Conservation (phyloP, 2,797 vertebrate species). For the Gymnodraco acuticeps region DNA sequence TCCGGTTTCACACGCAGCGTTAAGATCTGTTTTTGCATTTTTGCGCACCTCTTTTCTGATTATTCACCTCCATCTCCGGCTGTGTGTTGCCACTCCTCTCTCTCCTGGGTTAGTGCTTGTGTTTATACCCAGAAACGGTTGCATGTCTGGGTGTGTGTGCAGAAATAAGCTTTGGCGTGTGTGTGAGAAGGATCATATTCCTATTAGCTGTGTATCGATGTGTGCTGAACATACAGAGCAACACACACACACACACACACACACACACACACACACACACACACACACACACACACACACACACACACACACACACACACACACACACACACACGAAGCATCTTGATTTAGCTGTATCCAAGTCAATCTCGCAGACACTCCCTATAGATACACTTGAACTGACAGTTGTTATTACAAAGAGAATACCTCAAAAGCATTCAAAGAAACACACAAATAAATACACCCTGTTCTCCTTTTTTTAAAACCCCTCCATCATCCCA, state of each 20-base stretch:
- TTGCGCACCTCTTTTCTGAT: conserved; percentile 20
- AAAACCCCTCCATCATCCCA: conserved; percentile 13
- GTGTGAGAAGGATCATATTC: conserved; percentile 57
- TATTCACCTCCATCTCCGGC: conserved; percentile 34
- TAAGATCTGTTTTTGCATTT: conserved; percentile 56
- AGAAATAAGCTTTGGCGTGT: conserved; percentile 19
- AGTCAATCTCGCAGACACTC: conserved; percentile 27
- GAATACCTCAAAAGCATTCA: conserved; percentile 40
- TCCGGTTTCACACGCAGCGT: conserved; percentile 39
- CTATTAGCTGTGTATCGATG: conserved; percentile 48
- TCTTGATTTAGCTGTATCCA: conserved; percentile 33
- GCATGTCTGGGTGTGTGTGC: conserved; percentile 1
- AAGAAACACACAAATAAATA: conserved; percentile 11
- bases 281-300: no score
- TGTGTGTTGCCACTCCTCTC: conserved; percentile 19
- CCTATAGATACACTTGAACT: conserved; percentile 29
- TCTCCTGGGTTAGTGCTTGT: conserved; percentile 22
- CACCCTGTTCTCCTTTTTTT: conserved; percentile 15
- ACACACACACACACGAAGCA: conserved; percentile 7
- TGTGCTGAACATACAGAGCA: conserved; percentile 46
- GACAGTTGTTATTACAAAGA: conserved; percentile 64
- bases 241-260: no score
- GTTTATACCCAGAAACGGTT: conserved; percentile 6
- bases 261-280: not conserved
- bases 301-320: no score